phyloP scores from a whole-genome alignment of 2,888 invertebrate species.

The Buathra laborator region DNA sequence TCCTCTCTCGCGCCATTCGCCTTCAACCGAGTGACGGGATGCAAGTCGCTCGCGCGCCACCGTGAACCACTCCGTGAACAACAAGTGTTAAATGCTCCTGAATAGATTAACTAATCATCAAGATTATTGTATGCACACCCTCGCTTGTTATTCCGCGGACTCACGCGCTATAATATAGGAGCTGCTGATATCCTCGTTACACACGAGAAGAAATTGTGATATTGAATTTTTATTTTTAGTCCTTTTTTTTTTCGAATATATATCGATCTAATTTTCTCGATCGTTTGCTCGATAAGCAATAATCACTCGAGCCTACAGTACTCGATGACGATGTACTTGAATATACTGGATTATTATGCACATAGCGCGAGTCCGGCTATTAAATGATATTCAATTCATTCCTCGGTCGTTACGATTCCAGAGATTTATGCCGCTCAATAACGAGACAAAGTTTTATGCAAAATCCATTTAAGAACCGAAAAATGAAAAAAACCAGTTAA shows the following conservation, averaged over 20 bases:
- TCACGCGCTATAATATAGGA: no score
- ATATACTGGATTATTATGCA: neutral
- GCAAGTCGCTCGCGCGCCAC: conserved; percentile 24
- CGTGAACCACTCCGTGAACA: neutral
- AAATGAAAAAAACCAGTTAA: neutral
- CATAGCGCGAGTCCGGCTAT: no score
- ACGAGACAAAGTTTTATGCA: no score
- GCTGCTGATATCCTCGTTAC: no score
- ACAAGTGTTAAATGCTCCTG: conserved; percentile 52
- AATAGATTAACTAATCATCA: conserved; percentile 49
- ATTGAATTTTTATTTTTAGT: conserved; percentile 14
- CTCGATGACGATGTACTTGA: conserved; percentile 6
- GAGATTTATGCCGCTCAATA: no score
- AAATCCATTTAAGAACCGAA: no score
- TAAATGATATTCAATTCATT: neutral
- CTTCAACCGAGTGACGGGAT: neutral
- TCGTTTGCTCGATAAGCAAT: neutral
- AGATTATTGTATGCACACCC: conserved; percentile 38
- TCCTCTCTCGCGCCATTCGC: neutral
- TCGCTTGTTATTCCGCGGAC: conserved; percentile 54
- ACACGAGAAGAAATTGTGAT: conserved; percentile 39
- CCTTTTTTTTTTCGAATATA: conserved; percentile 32
- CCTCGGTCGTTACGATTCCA: neutral
- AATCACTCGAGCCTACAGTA: neutral
- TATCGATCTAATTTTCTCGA: conserved; percentile 20